Evolutionary conservation across 1,140 invertebrate genomes (phyloP).

Genomic region (Pogonomyrmex californicus): DNA sequence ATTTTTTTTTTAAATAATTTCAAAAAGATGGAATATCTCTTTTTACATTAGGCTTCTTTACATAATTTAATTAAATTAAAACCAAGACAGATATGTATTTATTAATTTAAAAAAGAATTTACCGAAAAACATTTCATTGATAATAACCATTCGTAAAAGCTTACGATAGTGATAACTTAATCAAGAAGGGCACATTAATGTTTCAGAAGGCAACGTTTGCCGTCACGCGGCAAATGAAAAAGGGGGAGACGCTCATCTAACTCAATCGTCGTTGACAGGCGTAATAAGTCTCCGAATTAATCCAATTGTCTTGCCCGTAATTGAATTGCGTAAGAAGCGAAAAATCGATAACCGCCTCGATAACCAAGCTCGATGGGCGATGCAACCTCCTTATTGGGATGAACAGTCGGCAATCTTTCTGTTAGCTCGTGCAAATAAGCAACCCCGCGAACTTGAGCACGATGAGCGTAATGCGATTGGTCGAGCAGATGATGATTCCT

Average conservation of each 20-base stretch:
- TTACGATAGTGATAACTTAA: conserved; percentile 25
- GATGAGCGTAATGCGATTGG: conserved; percentile 30
- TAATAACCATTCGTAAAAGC: neutral
- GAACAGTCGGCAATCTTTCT: conserved; percentile 32
- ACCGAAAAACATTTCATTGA: conserved; percentile 2
- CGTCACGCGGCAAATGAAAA: neutral
- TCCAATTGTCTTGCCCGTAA: conserved; percentile 69
- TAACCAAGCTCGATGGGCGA: conserved; percentile 28
- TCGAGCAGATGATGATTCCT: conserved; percentile 24
- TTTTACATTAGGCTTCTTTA: neutral
- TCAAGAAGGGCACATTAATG: conserved; percentile 13
- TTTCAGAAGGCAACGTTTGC: conserved; percentile 18
- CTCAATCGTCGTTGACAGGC: conserved; percentile 59
- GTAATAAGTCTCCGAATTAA: conserved; percentile 67
- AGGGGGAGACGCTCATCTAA: conserved; percentile 56
- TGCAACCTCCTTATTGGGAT: neutral
- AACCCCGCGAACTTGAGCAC: neutral
- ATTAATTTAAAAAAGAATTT: conserved; percentile 10
- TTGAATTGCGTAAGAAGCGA: conserved; percentile 69
- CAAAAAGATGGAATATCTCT: neutral
- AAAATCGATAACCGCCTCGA: conserved; percentile 71
- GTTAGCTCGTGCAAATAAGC: conserved; percentile 45
- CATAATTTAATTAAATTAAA: conserved; percentile 4
- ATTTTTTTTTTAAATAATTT: neutral
- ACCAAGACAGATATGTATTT: neutral